Base-by-base conservation (phyloP, 2,888 invertebrate species). In the Cosmorhoe ocellata region DNA sequence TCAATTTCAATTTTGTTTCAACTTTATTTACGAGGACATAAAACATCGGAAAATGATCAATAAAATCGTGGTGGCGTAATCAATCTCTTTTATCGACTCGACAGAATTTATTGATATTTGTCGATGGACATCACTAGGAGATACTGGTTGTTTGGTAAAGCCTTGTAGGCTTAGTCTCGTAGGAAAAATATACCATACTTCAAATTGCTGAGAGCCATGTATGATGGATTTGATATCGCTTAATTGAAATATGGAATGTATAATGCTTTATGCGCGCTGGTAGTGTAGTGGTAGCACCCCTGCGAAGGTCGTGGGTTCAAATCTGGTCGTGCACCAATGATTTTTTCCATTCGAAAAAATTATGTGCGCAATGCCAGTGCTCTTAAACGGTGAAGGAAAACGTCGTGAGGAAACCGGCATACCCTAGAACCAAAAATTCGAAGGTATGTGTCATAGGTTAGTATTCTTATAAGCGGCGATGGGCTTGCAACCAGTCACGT, bases 111-210 rank as follows among this genome's bases (percentile, higher is more conserved):
- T 78, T 74, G 74, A 75, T 60, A 66, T n/a, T 6, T 38, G 40
- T 26, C 33, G 9, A 18, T 39, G 48, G 39, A 64, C 83, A 67
- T 73, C 84, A 69, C 83, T 84, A 76, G 72, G 74, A 73, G 76
- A 82, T 81, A 78, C 79, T 76, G 81, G 85, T 80, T 74, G 74
- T 64, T 61, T 67, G 61, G 74, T 77, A 78, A 72, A 69, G 76
- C 75, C 73, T 79, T 75, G 76, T 73, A 78, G 84, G 79, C 67
- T 34, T 2, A 56, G 26, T 52, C 47, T 12, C 41, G 40, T 59
- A 57, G 63, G 66, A 66, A 64, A 64, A 27, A 31, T 28, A 41
- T 39, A 41, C 41, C 41, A 39, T 43, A 42, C 18, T 11, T 37
- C 51, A 37, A 51, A 51, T 51, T 30, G 41, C 45, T 12, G 12